A percentile compares a stretch with the other conserved stretches of the same genome.
phyloP scores from a whole-genome alignment of 2,113 vertebrate genomes.

The Leucosticte australis region DNA sequence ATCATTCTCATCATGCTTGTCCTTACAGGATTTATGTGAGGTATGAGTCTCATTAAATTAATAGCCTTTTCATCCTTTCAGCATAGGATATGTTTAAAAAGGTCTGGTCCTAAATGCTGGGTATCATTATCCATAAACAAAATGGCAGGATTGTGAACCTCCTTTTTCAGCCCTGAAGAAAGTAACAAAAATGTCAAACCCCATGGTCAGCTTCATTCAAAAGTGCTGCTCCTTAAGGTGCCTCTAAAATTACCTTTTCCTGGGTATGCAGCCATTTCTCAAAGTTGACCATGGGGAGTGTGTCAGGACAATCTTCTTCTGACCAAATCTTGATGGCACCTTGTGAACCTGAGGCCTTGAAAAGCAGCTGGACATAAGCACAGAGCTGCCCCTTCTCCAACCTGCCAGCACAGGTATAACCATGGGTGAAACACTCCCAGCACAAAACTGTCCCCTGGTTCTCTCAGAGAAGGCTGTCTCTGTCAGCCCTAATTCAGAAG shows the following conservation, averaged over 20 bases:
- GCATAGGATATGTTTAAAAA: neutral
- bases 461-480: neutral
- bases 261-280: neutral
- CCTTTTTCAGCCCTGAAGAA: neutral
- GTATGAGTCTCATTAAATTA: conserved; percentile 17
- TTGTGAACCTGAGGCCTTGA: neutral
- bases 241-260: neutral
- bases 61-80: conserved; percentile 9
- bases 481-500: neutral
- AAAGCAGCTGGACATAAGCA: neutral
- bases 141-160: conserved; percentile 14
- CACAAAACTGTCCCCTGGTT: neutral
- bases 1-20: neutral
- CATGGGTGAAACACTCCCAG: neutral
- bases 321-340: neutral
- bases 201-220: neutral
- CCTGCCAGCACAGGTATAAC: neutral
- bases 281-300: neutral
- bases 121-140: neutral
- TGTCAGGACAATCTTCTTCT: neutral
- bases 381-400: neutral
- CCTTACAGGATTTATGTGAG: conserved; percentile 4
- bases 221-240: neutral
- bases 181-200: neutral
- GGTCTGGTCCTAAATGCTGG: neutral